These are phyloP conservation scores for Halcyon badia DNA, from an alignment of 2,797 vertebrate species.

Conservation along the genomic window DNA sequence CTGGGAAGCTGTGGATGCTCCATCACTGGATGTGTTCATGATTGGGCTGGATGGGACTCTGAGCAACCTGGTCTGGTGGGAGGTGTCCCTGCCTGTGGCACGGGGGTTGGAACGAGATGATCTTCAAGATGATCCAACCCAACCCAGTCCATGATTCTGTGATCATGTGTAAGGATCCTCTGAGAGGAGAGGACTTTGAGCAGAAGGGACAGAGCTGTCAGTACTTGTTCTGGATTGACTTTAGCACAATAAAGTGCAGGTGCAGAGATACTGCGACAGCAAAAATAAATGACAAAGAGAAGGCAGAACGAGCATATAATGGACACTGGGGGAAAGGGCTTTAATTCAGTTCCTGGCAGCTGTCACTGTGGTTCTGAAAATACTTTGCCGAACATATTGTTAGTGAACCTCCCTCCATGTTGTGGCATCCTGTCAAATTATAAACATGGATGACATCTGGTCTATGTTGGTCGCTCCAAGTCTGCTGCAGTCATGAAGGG, in stretches of 20 bases:
- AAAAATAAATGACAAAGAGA: conserved; percentile 13
- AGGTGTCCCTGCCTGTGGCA: no score
- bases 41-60: no score
- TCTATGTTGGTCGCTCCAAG: conserved; percentile 43
- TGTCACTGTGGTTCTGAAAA: not conserved
- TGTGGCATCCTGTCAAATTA: conserved; percentile 63
- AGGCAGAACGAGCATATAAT: conserved; percentile 1
- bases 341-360: conserved; percentile 52
- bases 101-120: no score
- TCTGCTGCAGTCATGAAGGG: conserved; percentile 45
- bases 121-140: no score
- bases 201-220: not conserved
- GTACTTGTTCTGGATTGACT: not conserved
- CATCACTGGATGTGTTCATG: no score
- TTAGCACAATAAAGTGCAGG: not conserved
- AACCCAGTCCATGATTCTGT: no score
- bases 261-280: conserved; percentile 28
- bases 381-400: conserved; percentile 37
- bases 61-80: no score
- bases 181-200: not conserved
- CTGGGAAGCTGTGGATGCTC: no score
- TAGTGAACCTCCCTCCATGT: conserved; percentile 44
- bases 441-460: conserved; percentile 53
- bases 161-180: not conserved
- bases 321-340: conserved; percentile 36